A percentile compares a stretch with the other conserved stretches of the same genome.
phyloP scores from a whole-genome alignment of 1,140 invertebrate genomes.

The Anoplophora glabripennis region DNA sequence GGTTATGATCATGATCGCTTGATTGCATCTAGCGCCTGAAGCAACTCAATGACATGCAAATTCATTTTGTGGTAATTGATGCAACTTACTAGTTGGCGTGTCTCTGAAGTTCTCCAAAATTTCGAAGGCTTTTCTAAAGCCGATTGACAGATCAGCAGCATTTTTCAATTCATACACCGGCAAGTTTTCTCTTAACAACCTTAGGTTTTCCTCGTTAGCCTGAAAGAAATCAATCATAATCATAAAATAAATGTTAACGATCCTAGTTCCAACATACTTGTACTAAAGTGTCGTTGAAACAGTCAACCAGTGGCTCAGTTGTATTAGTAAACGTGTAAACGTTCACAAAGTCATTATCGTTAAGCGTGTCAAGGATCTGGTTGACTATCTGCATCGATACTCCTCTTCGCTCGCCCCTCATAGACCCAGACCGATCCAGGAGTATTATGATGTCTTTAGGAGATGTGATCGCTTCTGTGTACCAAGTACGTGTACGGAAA shows the following conservation, averaged over 20 bases:
- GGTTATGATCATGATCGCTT: slow-evolving; percentile 98
- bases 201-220: slow-evolving; percentile 47
- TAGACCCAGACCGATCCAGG: slow-evolving; percentile 93
- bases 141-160: slow-evolving; percentile 35
- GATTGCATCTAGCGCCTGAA: slow-evolving; percentile 66
- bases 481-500: slow-evolving; percentile 86
- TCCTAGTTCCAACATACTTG: slow-evolving; percentile 57
- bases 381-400: slow-evolving; percentile 93
- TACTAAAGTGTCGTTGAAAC: slow-evolving; percentile 83
- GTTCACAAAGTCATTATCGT: slow-evolving; percentile 98
- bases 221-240: slow-evolving; percentile 17
- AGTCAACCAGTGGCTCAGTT: slow-evolving; percentile 74
- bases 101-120: slow-evolving; percentile 36
- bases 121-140: slow-evolving; percentile 38
- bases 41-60: no score
- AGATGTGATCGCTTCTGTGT: slow-evolving; percentile 94
- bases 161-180: slow-evolving; percentile 34
- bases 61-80: no score
- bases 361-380: slow-evolving; percentile 94
- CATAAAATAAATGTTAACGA: neutral
- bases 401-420: slow-evolving; percentile 89
- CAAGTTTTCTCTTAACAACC: slow-evolving; percentile 41
- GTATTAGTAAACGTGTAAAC: slow-evolving; percentile 83
- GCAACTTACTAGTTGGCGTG: slow-evolving; percentile 21
- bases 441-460: slow-evolving; percentile 96